phyloP scores from a whole-genome alignment of 2,888 invertebrate species.

The Volucella bombylans region DNA sequence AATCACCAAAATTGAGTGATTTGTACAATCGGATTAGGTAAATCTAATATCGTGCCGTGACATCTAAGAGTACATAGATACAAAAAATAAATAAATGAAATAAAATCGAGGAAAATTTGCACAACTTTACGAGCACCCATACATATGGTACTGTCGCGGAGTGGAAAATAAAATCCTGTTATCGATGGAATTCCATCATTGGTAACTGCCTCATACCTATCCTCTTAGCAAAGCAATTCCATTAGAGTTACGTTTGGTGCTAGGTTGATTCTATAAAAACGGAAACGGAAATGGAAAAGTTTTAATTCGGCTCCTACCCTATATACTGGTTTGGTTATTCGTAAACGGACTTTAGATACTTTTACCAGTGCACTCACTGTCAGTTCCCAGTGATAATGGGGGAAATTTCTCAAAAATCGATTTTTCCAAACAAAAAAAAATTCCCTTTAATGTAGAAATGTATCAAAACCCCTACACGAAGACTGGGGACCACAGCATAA shows the following conservation, averaged over 20 bases:
- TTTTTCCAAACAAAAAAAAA: too few relatives aligned
- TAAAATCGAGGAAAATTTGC: conserved; percentile 23
- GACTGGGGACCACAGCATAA: too few relatives aligned
- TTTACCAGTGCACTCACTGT: too few relatives aligned
- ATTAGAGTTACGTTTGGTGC: not conserved
- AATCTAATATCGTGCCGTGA: conserved; percentile 57
- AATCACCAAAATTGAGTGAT: conserved; percentile 49
- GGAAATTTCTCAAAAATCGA: too few relatives aligned
- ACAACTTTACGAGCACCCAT: conserved; percentile 15
- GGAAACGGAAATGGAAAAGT: conserved; percentile 17
- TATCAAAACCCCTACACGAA: too few relatives aligned
- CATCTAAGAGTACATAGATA: not conserved
- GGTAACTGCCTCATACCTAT: too few relatives aligned
- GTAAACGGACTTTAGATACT: too few relatives aligned
- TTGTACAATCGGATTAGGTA: conserved; percentile 70
- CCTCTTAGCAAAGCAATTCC: too few relatives aligned
- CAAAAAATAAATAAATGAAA: too few relatives aligned
- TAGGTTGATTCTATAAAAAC: conserved; percentile 23
- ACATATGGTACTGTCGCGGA: conserved; percentile 32
- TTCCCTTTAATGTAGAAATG: too few relatives aligned
- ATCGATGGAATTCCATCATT: conserved; percentile 32
- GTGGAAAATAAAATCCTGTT: conserved; percentile 45
- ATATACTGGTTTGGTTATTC: too few relatives aligned
- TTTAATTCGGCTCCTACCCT: not conserved
- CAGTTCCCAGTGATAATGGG: too few relatives aligned